Evolutionary conservation across 2,113 vertebrate species (phyloP).

Genomic region (Nestor notabilis): DNA sequence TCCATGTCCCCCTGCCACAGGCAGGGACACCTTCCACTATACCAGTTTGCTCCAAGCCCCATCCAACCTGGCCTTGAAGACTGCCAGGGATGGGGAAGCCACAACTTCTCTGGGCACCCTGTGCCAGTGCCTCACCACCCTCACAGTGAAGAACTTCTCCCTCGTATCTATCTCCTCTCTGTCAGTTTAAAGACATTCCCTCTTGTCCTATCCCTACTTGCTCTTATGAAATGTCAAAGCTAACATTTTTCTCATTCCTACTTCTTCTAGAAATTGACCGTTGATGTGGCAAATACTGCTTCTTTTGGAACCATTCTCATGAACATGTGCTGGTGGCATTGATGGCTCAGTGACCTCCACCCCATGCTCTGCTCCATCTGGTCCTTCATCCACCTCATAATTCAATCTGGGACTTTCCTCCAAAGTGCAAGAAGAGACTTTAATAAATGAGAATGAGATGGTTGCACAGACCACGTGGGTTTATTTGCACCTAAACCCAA

Average conservation of each 20-base stretch:
- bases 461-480: background rate
- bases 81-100: background rate
- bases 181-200: background rate
- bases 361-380: background rate
- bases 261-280: background rate
- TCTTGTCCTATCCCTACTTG: background rate
- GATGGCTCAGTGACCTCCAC: background rate
- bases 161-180: background rate
- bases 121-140: background rate
- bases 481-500: background rate
- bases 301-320: background rate
- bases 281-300: background rate
- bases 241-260: background rate
- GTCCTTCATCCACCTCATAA: background rate
- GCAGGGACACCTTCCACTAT: background rate
- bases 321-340: accelerated
- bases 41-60: background rate
- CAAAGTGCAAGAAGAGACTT: background rate
- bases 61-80: background rate
- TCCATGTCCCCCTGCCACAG: background rate
- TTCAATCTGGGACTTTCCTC: background rate
- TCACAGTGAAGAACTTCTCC: background rate
- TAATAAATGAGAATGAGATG: background rate
- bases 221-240: background rate
- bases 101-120: background rate